These are phyloP conservation scores for Tenthredo distinguenda DNA, from an alignment of 2,888 invertebrate species.

Conservation along the genomic window DNA sequence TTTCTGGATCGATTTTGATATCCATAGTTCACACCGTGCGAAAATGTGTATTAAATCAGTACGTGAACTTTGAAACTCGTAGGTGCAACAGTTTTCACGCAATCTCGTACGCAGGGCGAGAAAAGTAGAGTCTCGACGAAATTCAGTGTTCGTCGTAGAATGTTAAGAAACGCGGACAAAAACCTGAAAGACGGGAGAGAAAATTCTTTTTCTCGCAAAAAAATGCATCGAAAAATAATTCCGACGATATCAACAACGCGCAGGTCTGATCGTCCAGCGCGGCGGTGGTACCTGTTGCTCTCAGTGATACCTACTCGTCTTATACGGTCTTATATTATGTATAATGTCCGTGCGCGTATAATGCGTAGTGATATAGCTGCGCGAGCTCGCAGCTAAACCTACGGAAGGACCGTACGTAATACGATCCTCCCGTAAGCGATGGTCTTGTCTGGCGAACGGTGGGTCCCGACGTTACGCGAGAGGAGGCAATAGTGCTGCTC, in stretches of 20 bases:
- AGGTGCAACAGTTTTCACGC: background rate
- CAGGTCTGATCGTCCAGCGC: background rate
- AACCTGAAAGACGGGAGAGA: background rate
- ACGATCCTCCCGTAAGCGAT: slow-evolving; percentile 52
- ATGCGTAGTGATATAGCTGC: background rate
- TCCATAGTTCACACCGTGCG: background rate
- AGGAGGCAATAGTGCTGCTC: background rate
- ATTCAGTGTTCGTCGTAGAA: background rate
- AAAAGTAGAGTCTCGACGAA: background rate
- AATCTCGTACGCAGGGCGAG: background rate
- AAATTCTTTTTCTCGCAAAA: background rate
- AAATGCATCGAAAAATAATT: background rate
- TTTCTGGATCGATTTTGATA: background rate
- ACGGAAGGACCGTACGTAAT: slow-evolving; percentile 32
- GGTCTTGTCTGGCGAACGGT: slow-evolving; percentile 32
- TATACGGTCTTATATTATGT: background rate
- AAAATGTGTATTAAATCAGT: background rate
- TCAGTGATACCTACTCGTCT: background rate
- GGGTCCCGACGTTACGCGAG: slow-evolving; percentile 40
- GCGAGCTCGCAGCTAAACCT: background rate
- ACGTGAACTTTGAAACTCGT: background rate
- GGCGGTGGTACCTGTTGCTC: background rate
- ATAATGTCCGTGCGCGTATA: slow-evolving; percentile 1
- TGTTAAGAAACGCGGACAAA: background rate
- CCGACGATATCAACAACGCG: background rate